Percentiles rank a stretch among this genome's conserved stretches.
Conservation (phyloP, 2,797 vertebrate genomes). For the Zalophus californianus region DNA sequence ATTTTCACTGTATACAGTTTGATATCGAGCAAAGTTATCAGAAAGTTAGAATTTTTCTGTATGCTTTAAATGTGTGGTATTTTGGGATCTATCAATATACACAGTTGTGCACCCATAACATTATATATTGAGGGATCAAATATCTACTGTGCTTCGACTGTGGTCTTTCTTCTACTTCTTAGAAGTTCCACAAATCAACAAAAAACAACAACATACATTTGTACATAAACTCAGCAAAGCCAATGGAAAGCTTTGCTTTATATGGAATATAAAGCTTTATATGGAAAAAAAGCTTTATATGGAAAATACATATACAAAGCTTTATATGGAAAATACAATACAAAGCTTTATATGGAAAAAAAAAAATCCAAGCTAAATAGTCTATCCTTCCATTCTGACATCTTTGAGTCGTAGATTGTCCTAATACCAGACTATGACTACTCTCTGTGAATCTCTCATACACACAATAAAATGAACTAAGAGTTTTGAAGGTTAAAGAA, state of each 20-base stretch:
- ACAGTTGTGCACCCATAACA: not conserved
- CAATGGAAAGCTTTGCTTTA: not conserved
- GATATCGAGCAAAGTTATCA: not conserved
- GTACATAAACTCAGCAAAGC: not conserved
- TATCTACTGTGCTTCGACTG: not conserved
- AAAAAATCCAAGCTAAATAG: not conserved
- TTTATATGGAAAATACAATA: not conserved
- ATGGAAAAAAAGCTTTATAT: not conserved
- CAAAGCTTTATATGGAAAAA: not conserved
- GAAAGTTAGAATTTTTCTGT: not conserved
- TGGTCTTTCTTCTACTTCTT: not conserved
- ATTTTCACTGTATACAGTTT: not conserved
- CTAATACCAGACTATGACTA: not conserved
- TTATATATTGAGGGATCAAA: not conserved
- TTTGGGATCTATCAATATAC: not conserved
- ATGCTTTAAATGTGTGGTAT: not conserved
- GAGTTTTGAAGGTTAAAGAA: slow-evolving; percentile 20
- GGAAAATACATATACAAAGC: not conserved
- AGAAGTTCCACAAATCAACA: not conserved
- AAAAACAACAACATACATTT: not conserved
- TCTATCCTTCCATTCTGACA: not conserved
- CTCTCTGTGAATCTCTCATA: not conserved
- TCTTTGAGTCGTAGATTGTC: not conserved
- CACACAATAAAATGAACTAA: slow-evolving; percentile 12
- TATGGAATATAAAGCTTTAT: not conserved